Evolutionary conservation across 2,113 vertebrate genomes (phyloP), one percentile per base, ranked within the genome.

Genomic region (Aspidoscelis tigris): DNA sequence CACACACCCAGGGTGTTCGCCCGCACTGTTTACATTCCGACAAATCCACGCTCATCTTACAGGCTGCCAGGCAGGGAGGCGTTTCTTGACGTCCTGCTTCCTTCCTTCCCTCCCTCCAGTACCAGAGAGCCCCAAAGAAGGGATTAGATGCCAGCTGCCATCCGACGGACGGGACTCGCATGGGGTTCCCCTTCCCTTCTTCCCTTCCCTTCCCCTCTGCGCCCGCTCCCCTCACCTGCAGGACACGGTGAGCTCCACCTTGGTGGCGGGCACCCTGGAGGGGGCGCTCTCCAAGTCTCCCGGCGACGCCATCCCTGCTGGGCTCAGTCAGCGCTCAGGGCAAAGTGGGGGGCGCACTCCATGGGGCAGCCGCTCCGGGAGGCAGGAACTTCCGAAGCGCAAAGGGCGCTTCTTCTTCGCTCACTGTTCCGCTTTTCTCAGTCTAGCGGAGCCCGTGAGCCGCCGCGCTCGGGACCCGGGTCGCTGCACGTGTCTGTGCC

Each of bases 171-270:
- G 5, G 50, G 33, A 0, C 8, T 5, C 7, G 7, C 20, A 18
- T 2, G 41, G 80, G 47, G 14, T 16, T 11, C 16, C 24, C 53
- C 16, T 18, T 16, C 12, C 72, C 76, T 66, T 22, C 12, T 20
- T 12, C 70, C 39, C 14, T 10, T 33, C 69, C 5, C 10, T 6
- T 24, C 14, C 24, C 24, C 9, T 3, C 43, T 14, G 3, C 41
- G 12, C 43, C 47, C 7, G 24, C 1, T 47, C 68, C 58, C 41
- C 96, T 96, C 95, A 99, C 98, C 98, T 97, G 96, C 98, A 99
- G 21, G 97, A 99, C 4, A 98, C 98, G 68, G 97, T 98, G 88
- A 99, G 94, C 92, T 99, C 98, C 86, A 98, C 98, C 94, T 99
- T 99, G 78, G 98, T 99, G 80, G 97, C 98, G 68, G 98, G 98